A percentile compares a stretch with the other conserved stretches of the same genome.
These are phyloP conservation scores for Trididemnum nubilum DNA, from an alignment of 23 tunicate species.

Conservation along the genomic window DNA sequence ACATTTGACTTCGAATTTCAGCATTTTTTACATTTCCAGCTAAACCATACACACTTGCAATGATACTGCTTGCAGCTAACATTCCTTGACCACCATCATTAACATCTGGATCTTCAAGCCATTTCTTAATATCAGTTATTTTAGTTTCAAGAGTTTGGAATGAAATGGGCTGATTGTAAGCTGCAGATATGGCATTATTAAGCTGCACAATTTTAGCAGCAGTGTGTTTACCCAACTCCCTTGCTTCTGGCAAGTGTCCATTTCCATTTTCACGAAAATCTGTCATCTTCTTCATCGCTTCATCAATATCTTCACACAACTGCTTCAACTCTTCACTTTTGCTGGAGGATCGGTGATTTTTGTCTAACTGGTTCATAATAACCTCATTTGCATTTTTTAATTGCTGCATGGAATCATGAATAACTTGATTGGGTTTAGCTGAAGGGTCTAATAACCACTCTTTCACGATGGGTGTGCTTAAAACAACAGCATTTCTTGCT, in stretches of 20 bases:
- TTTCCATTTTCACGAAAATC: slow-evolving; percentile 36
- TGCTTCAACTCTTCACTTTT: slow-evolving; percentile 47
- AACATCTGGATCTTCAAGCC: slow-evolving; percentile 69
- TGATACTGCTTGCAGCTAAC: slow-evolving; percentile 44
- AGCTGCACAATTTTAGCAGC: slow-evolving; percentile 59
- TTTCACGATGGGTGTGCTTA: slow-evolving; percentile 65
- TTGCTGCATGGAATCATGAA: slow-evolving; percentile 44
- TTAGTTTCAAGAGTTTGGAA: slow-evolving; percentile 64
- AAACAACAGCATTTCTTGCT: slow-evolving; percentile 43
- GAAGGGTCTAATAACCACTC: slow-evolving; percentile 89
- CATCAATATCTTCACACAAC: slow-evolving; percentile 81
- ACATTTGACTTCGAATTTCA: slow-evolving; percentile 21
- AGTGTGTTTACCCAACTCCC: slow-evolving; percentile 51
- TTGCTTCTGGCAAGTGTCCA: slow-evolving; percentile 73
- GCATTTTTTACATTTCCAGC: slow-evolving; percentile 50
- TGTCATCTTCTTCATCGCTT: slow-evolving; percentile 49
- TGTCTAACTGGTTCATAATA: slow-evolving; percentile 19
- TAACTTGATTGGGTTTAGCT: slow-evolving; percentile 75
- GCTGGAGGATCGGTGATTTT: slow-evolving; percentile 36
- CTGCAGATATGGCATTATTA: slow-evolving; percentile 54
- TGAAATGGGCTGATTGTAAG: slow-evolving; percentile 24
- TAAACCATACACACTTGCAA: slow-evolving; percentile 61
- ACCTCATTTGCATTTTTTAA: slow-evolving; percentile 39
- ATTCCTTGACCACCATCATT: slow-evolving; percentile 86
- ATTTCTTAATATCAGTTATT: slow-evolving; percentile 62